Conservation (phyloP, 2,888 invertebrate genomes). For the Drosophila villosipedis region DNA sequence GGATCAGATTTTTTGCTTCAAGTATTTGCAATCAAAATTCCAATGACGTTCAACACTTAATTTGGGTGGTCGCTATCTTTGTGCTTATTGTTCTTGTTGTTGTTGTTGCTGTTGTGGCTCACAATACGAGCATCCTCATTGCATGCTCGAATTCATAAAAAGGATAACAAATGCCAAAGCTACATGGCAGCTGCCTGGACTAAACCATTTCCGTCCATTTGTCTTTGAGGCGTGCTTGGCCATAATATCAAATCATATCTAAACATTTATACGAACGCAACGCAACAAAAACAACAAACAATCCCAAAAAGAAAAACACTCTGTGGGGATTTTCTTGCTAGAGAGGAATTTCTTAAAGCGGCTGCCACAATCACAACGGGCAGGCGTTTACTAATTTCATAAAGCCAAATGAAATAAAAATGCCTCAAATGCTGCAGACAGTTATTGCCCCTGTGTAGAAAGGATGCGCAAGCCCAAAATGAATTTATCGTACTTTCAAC, state of each 20-base stretch:
- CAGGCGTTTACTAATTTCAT: slow-evolving; percentile 69
- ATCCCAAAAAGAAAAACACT: not conserved
- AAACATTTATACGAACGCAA: slow-evolving; percentile 60
- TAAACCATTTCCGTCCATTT: slow-evolving; percentile 60
- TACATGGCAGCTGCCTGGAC: slow-evolving; percentile 59
- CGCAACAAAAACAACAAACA: slow-evolving; percentile 16
- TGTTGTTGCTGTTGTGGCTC: slow-evolving; percentile 46
- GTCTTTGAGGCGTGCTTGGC: slow-evolving; percentile 63
- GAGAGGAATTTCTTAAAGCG: slow-evolving; percentile 36
- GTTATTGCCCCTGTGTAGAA: slow-evolving; percentile 27
- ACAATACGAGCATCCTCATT: slow-evolving; percentile 42
- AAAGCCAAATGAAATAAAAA: slow-evolving; percentile 74
- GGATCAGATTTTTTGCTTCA: slow-evolving; percentile 29
- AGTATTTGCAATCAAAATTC: slow-evolving; percentile 73
- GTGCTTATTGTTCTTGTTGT: slow-evolving; percentile 23
- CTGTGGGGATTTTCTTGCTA: not conserved
- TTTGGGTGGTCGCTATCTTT: slow-evolving; percentile 34
- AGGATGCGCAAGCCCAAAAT: slow-evolving; percentile 43
- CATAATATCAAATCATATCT: slow-evolving; percentile 78
- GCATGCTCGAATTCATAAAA: slow-evolving; percentile 68
- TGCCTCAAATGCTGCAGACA: slow-evolving; percentile 42
- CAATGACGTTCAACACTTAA: slow-evolving; percentile 69
- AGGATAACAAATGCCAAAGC: slow-evolving; percentile 74
- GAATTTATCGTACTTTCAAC: slow-evolving; percentile 61
- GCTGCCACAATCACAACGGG: slow-evolving; percentile 38